A percentile compares a stretch with the other conserved stretches of the same genome.
phyloP scores from a whole-genome alignment of 2,797 vertebrate genomes.

The Nothura maculosa region DNA sequence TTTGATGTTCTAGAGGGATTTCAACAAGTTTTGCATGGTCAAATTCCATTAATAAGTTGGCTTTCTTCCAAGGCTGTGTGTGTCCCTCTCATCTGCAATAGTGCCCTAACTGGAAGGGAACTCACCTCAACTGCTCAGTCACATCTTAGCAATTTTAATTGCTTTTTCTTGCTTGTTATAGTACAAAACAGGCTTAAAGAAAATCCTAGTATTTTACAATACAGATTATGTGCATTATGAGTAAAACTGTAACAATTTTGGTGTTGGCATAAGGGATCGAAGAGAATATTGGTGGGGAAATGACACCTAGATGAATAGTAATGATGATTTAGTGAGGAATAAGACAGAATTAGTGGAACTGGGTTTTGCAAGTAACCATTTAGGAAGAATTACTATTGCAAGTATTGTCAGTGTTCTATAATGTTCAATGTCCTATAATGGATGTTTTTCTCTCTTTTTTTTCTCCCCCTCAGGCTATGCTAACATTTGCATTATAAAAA shows the following conservation, averaged over 20 bases:
- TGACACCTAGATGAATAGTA: neutral
- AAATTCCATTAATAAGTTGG: slow-evolving; percentile 80
- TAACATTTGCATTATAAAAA: neutral
- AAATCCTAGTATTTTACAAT: neutral
- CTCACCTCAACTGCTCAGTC: slow-evolving; percentile 69
- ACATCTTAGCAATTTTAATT: slow-evolving; percentile 70
- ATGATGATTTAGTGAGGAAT: neutral
- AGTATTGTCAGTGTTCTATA: neutral
- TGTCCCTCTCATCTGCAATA: slow-evolving; percentile 67
- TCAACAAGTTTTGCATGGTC: slow-evolving; percentile 80
- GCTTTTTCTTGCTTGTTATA: slow-evolving; percentile 52
- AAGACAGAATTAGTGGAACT: neutral
- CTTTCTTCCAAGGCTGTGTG: slow-evolving; percentile 65
- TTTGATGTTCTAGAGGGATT: slow-evolving; percentile 74
- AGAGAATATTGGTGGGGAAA: neutral
- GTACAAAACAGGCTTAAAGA: slow-evolving; percentile 40
- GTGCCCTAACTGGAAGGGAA: slow-evolving; percentile 61
- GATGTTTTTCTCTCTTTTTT: neutral
- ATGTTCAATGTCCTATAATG: neutral
- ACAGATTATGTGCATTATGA: neutral
- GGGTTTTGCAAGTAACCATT: neutral
- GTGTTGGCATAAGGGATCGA: neutral
- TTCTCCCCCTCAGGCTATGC: neutral
- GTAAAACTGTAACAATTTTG: neutral
- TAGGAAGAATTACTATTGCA: neutral